Base-by-base conservation (phyloP, 2,888 invertebrate species). In the Heteropelma amictum region DNA sequence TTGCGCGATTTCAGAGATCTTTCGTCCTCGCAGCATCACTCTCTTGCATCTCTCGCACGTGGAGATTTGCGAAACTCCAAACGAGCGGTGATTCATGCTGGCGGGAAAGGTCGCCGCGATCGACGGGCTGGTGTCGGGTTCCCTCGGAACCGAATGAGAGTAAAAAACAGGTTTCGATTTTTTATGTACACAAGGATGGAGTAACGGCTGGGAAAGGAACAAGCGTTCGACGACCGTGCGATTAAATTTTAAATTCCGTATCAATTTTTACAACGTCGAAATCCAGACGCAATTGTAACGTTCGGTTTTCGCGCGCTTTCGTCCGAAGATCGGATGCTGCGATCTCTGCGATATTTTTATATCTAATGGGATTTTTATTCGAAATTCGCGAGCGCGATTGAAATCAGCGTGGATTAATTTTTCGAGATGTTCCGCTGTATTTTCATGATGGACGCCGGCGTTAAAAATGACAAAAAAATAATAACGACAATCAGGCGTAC, bases 311-410 rank as follows among this genome's bases (percentile, higher is more conserved):
- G n/a, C n/a, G n/a, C n/a, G n/a, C n/a, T n/a, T n/a, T n/a, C n/a
- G n/a, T n/a, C n/a, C n/a, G n/a, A n/a, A n/a, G n/a, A n/a, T n/a
- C n/a, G n/a, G n/a, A n/a, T n/a, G n/a, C n/a, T n/a, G n/a, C n/a
- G n/a, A n/a, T n/a, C n/a, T n/a, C n/a, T n/a, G n/a, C n/a, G n/a
- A n/a, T n/a, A 23, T 8, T 35, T 28, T 49, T 40, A 49, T 47
- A 58, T 58, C 69, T 60, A 74, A 61, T 65, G 60, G 54, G 53
- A 69, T 58, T 73, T 69, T 74, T 70, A 64, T 65, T 54, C 47
- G 53, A 51, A 53, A 54, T 14, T 28, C 54, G 47, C 28, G 47
- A 56, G 10, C 12, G 60, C 53, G 23, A 45, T 26, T 42, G 33
- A 70, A 70, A 70, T 65, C 10, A 14, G 49, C 35, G 61, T 69